Evolutionary conservation across 1,140 invertebrate genomes (phyloP).

Genomic region (Liolophura sinensis): DNA sequence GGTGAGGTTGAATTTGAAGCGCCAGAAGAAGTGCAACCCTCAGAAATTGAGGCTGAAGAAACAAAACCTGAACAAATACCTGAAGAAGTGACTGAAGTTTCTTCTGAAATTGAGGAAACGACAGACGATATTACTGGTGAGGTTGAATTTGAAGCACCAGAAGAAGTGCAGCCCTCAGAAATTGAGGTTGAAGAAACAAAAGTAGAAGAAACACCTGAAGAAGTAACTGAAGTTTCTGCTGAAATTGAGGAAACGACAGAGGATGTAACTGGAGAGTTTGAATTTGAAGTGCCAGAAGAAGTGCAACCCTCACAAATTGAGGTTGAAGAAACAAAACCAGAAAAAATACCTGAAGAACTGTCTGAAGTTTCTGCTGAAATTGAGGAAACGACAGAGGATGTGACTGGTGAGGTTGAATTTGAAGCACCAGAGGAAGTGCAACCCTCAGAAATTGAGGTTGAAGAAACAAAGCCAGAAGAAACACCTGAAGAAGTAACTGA

Average conservation of each 20-base stretch:
- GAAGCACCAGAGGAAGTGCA: background rate
- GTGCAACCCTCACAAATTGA: background rate
- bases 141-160: background rate
- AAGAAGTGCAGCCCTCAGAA: background rate
- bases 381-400: too few species aligned
- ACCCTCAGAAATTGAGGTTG: constrained; percentile 2
- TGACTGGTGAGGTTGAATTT: background rate
- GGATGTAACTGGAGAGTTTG: background rate
- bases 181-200: background rate
- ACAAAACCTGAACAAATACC: background rate
- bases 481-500: constrained; percentile 2
- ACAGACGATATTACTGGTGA: background rate
- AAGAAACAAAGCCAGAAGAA: constrained; percentile 5
- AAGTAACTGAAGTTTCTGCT: background rate
- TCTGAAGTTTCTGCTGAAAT: background rate
- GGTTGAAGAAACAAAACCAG: background rate
- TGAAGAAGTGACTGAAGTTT: constrained; percentile 2
- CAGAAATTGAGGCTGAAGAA: constrained; percentile 9
- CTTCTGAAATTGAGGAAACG: constrained; percentile 3
- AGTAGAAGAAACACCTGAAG: background rate
- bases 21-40: background rate
- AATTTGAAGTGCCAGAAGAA: constrained; percentile 1
- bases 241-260: constrained; percentile 3
- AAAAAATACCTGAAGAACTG: constrained; percentile 1
- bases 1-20: background rate